phyloP scores from a whole-genome alignment of 2,888 invertebrate species.

The Mystacides longicornis region DNA sequence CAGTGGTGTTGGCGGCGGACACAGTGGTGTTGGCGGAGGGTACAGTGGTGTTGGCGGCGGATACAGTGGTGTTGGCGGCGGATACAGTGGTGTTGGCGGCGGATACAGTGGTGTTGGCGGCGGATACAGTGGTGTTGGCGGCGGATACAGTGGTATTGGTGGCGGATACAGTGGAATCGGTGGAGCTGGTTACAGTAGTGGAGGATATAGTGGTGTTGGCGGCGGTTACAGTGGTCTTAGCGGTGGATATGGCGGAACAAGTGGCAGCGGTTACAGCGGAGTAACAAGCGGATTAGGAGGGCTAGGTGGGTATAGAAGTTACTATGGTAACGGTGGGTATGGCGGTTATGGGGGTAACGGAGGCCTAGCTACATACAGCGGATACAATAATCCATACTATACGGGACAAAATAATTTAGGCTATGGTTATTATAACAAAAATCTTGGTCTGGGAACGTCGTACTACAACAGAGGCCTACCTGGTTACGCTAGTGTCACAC shows the following conservation, averaged over 20 bases:
- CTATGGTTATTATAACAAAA: slow-evolving; percentile 49
- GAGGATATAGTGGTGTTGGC: slow-evolving; percentile 28
- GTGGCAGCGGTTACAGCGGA: slow-evolving; percentile 12
- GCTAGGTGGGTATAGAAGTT: slow-evolving; percentile 8
- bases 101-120: slow-evolving; percentile 12
- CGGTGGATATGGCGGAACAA: slow-evolving; percentile 12
- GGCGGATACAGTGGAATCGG: slow-evolving; percentile 11
- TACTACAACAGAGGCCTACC: slow-evolving; percentile 32
- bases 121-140: slow-evolving; percentile 8
- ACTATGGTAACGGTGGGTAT: slow-evolving; percentile 41
- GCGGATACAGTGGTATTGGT: slow-evolving; percentile 3
- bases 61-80: slow-evolving; percentile 24
- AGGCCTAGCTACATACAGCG: slow-evolving; percentile 50
- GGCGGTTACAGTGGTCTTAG: slow-evolving; percentile 14
- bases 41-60: too few relatives aligned
- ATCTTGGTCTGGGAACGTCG: slow-evolving; percentile 31
- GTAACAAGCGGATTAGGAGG: slow-evolving; percentile 19
- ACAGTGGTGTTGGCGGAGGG: too few relatives aligned
- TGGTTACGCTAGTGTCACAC: slow-evolving; percentile 41
- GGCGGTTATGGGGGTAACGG: slow-evolving; percentile 56
- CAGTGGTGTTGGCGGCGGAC: slow-evolving; percentile 9
- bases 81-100: not conserved
- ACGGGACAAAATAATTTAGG: slow-evolving; percentile 50
- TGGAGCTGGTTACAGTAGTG: slow-evolving; percentile 19
- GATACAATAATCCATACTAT: slow-evolving; percentile 51